phyloP scores from a whole-genome alignment of 2,888 invertebrate genomes.

The Chouioia cunea region DNA sequence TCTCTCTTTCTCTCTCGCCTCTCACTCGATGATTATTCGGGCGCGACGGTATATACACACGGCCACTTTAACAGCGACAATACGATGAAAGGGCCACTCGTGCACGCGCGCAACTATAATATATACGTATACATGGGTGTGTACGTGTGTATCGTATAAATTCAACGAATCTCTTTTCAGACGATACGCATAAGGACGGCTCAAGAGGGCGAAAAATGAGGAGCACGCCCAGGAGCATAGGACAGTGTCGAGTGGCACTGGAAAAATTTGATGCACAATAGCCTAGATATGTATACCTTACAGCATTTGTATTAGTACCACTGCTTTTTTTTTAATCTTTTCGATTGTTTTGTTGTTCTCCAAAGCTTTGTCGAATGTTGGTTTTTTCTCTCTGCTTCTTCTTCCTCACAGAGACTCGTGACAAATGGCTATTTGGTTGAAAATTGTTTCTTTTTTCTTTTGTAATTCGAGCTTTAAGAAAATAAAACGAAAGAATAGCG shows the following conservation, averaged over 20 bases:
- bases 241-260: conserved; percentile 1
- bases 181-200: conserved; percentile 8
- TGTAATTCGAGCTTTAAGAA: too few relatives aligned
- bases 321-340: background rate
- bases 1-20: conserved; percentile 5
- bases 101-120: background rate
- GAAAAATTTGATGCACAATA: conserved; percentile 43
- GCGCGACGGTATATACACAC: conserved; percentile 11
- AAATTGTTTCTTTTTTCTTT: too few relatives aligned
- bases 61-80: conserved; percentile 43
- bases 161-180: conserved; percentile 1
- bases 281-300: conserved; percentile 33
- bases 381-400: background rate
- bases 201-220: conserved; percentile 44
- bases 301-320: too few relatives aligned
- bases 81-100: conserved; percentile 34
- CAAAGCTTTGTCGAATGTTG: too few relatives aligned
- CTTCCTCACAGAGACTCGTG: too few relatives aligned
- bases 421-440: too few relatives aligned
- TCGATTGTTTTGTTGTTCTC: too few relatives aligned
- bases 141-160: background rate
- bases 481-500: too few relatives aligned
- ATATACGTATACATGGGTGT: background rate
- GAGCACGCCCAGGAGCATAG: conserved; percentile 12
- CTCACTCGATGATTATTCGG: conserved; percentile 40